Evolutionary conservation across 2,113 vertebrate species (phyloP).

Genomic region (Centrocercus urophasianus): DNA sequence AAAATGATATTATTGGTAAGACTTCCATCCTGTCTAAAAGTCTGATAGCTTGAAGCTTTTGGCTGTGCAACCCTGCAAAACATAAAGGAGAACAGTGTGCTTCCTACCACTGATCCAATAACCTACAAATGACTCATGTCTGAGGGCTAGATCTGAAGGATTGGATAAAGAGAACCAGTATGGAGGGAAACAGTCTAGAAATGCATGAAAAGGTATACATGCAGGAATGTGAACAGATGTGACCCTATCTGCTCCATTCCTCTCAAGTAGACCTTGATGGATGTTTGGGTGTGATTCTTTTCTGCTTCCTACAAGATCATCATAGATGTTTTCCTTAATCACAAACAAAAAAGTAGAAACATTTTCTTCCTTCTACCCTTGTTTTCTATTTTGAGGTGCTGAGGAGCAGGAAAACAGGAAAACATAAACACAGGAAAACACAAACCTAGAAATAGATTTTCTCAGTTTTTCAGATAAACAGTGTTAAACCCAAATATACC

Average conservation of each 20-base stretch:
- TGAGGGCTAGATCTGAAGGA: accelerated
- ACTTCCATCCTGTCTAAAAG: not conserved
- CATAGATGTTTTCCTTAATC: not conserved
- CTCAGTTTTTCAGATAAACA: not conserved
- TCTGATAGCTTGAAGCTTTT: not conserved
- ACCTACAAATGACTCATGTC: not conserved
- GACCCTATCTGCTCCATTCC: not conserved
- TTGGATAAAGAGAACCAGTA: not conserved
- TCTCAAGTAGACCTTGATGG: not conserved
- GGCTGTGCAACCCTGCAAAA: not conserved
- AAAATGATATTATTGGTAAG: not conserved
- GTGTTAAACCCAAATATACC: not conserved
- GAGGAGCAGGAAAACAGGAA: not conserved
- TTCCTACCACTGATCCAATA: not conserved
- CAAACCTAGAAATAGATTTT: not conserved
- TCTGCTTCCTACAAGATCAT: not conserved
- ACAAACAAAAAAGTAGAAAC: not conserved
- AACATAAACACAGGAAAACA: not conserved
- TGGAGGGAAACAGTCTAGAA: not conserved
- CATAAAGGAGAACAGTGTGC: not conserved
- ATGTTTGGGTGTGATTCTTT: not conserved
- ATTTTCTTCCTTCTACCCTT: not conserved
- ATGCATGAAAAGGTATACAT: not conserved
- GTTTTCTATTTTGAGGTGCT: not conserved
- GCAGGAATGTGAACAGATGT: not conserved